Percentiles rank a stretch among this genome's conserved stretches.
These are phyloP conservation scores for Dendrocopos noguchii DNA, from an alignment of 2,113 vertebrate species.

Conservation along the genomic window DNA sequence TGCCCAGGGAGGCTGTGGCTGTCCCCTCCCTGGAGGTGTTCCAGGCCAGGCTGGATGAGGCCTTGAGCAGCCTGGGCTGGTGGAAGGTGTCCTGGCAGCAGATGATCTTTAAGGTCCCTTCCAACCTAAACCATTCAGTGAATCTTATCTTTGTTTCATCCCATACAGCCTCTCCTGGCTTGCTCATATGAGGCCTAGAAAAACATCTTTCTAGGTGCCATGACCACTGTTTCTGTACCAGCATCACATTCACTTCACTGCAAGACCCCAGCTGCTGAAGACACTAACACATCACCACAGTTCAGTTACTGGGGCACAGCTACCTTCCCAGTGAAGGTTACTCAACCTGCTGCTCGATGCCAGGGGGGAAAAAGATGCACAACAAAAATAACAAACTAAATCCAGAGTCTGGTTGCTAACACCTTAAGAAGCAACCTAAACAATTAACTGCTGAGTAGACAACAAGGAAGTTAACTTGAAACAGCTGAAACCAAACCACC, in stretches of 20 bases:
- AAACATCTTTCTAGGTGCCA: not conserved
- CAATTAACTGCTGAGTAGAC: not conserved
- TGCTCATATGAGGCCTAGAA: not conserved
- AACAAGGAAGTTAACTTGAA: not conserved
- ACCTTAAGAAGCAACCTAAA: not conserved
- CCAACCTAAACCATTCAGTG: too few species aligned
- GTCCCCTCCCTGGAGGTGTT: too few species aligned
- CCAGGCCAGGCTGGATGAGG: too few species aligned
- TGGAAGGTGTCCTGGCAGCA: too few species aligned
- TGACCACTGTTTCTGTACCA: not conserved
- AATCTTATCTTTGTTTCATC: not conserved
- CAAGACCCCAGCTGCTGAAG: not conserved
- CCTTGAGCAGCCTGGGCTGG: too few species aligned
- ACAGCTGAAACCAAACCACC: not conserved
- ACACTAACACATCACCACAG: not conserved
- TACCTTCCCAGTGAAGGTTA: not conserved
- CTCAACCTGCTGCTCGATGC: not conserved
- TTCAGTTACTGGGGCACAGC: not conserved
- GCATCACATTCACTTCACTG: not conserved
- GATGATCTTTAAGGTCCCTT: too few species aligned
- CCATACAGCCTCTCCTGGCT: not conserved
- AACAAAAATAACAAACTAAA: not conserved
- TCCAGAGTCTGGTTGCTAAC: rapidly evolving
- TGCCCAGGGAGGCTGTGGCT: too few species aligned
- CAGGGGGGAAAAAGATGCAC: not conserved